Evolutionary conservation across 2,113 vertebrate species (phyloP), one percentile per base, ranked within the genome.

Genomic region (Caranx melampygus): DNA sequence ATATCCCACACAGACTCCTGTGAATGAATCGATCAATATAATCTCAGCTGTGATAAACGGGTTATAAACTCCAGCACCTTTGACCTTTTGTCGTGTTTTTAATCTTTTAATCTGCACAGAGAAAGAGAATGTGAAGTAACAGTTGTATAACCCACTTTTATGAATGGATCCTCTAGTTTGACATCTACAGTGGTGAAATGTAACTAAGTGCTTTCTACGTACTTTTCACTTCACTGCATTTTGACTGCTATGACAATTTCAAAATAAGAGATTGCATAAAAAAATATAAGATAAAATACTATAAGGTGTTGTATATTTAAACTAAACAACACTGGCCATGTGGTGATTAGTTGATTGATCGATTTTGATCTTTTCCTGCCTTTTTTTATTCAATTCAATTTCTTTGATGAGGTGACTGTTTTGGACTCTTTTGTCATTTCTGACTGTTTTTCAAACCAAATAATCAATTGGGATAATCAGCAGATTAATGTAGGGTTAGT

Each of bases 31-130:
- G 45, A 44, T 26, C 63, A 54, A 44, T 26, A 3, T 42, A 9
- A 31, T 60, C n/a, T 42, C 3, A 61, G 2, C 12, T 4, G 14
- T 47, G 13, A 86, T 78, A 71, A 69, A 20, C 49, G 20, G 14
- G 62, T 74, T 37, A 76, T 79, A 78, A 79, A 84, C 52, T 78
- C 6, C 13, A 12, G 1, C 3, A 55, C 72, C 44, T 86, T 79
- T 75, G 73, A 2, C 26, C 26, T 26, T n/a, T 26, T 26, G 26
- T 26, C 26, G 26, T 26, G 26, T 26, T 26, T 26, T 26, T 26
- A 26, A 26, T 35, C 68, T 72, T 10, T 49, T 63, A 33, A 70
- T 37, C 9, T 20, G 37, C 44, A 18, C 4, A 10, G 13, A 37
- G 66, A 21, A 21, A 45, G 13, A 37, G 66, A 21, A 21, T 45